A percentile compares a stretch with the other conserved stretches of the same genome.
These are phyloP conservation scores for Pangasius djambal DNA, from an alignment of 2,797 vertebrate genomes.

Conservation along the genomic window DNA sequence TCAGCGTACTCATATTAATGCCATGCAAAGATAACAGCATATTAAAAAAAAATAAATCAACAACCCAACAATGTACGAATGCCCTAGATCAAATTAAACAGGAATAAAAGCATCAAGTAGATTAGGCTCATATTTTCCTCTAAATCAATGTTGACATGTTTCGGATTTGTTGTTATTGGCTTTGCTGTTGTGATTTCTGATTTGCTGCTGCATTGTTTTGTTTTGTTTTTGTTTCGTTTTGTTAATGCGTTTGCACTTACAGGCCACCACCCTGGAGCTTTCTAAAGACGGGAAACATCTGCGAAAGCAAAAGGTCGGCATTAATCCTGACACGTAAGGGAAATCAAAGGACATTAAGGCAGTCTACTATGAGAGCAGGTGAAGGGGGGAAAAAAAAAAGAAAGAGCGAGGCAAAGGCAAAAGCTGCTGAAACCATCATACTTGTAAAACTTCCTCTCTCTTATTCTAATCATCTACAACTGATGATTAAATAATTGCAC, in stretches of 20 bases:
- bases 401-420: neutral
- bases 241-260: neutral
- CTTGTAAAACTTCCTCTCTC: neutral
- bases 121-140: neutral
- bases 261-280: neutral
- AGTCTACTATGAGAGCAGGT: neutral
- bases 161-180: neutral
- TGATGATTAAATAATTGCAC: neutral
- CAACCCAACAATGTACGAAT: neutral
- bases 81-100: neutral
- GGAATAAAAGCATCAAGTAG: neutral
- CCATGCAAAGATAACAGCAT: neutral
- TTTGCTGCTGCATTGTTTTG: neutral
- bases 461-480: neutral
- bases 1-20: neutral
- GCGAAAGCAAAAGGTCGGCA: neutral
- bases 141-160: neutral
- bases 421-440: neutral
- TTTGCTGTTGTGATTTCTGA: neutral
- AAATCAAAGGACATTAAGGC: slow-evolving; percentile 25
- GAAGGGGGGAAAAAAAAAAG: neutral
- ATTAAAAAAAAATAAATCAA: neutral
- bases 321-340: neutral
- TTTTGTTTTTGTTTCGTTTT: too few relatives aligned
- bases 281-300: neutral